These are phyloP conservation scores for Aelia acuminata DNA, from an alignment of 2,888 invertebrate species.

Conservation along the genomic window DNA sequence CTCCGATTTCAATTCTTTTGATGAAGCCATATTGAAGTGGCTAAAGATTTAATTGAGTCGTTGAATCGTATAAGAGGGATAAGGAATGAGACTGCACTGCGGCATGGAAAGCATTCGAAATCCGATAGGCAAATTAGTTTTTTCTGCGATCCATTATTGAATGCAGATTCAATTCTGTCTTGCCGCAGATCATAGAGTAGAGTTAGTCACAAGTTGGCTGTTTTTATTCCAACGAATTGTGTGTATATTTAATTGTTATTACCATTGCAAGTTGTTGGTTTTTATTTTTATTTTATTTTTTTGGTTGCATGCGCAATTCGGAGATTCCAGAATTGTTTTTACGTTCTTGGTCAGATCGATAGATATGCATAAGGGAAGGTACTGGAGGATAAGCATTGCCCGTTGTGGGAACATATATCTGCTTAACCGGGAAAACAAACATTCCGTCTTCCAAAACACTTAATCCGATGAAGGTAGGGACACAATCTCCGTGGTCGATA, in stretches of 20 bases:
- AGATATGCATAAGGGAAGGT: background rate
- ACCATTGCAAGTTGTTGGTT: too few species aligned
- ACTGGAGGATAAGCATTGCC: background rate
- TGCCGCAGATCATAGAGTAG: background rate
- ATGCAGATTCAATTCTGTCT: background rate
- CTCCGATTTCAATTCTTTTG: background rate
- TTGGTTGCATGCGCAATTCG: too few species aligned
- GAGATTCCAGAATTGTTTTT: too few species aligned
- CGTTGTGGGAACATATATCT: background rate
- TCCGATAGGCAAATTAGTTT: background rate
- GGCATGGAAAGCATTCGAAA: background rate
- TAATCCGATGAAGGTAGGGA: constrained; percentile 12
- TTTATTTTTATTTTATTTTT: too few species aligned
- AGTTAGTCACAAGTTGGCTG: too few species aligned
- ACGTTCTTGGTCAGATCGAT: background rate
- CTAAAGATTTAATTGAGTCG: background rate
- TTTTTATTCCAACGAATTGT: too few species aligned
- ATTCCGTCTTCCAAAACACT: constrained; percentile 20
- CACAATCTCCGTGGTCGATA: background rate
- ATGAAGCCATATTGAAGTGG: background rate
- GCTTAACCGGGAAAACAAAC: constrained; percentile 1
- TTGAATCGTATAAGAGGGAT: background rate
- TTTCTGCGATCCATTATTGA: background rate
- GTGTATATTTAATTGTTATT: too few species aligned
- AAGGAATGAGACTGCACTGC: background rate